Percentiles rank a stretch among this genome's conserved stretches.
phyloP scores from a whole-genome alignment of 2,888 invertebrate genomes.

The Artemia sinica region DNA sequence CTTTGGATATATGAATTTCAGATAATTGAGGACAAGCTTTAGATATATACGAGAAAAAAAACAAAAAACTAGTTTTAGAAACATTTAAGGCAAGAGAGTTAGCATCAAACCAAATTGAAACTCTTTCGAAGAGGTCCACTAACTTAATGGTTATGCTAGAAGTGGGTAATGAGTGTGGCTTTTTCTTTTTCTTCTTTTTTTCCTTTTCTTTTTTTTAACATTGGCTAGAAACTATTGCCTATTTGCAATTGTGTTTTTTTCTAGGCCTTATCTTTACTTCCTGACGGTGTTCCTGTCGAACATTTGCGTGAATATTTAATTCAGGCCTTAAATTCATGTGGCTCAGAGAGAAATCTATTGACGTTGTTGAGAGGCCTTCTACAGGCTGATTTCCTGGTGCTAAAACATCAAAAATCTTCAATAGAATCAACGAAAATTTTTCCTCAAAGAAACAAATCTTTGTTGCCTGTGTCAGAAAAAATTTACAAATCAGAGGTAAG shows the following conservation, averaged over 20 bases:
- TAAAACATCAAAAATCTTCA: neutral
- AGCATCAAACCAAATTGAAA: no score
- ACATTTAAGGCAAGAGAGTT: no score
- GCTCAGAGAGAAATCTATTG: neutral
- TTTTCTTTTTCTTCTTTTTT: neutral
- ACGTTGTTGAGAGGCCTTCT: neutral
- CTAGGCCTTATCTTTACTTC: neutral
- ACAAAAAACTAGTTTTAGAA: no score
- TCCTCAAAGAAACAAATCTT: slow-evolving; percentile 66
- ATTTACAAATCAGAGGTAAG: slow-evolving; percentile 70
- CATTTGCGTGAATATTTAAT: neutral
- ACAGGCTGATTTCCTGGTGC: neutral
- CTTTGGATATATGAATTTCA: no score
- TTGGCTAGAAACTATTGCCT: neutral
- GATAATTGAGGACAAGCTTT: no score
- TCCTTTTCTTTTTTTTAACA: neutral
- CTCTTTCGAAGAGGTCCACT: no score
- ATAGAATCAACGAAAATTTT: slow-evolving; percentile 41
- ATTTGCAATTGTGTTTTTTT: neutral
- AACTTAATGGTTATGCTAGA: no score
- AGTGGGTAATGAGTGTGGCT: no score
- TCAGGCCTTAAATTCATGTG: slow-evolving; percentile 10
- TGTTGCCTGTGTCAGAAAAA: slow-evolving; percentile 84
- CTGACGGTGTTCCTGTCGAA: neutral
- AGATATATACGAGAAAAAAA: no score